phyloP scores from a whole-genome alignment of 2,797 vertebrate species.

The Phoebastria nigripes region DNA sequence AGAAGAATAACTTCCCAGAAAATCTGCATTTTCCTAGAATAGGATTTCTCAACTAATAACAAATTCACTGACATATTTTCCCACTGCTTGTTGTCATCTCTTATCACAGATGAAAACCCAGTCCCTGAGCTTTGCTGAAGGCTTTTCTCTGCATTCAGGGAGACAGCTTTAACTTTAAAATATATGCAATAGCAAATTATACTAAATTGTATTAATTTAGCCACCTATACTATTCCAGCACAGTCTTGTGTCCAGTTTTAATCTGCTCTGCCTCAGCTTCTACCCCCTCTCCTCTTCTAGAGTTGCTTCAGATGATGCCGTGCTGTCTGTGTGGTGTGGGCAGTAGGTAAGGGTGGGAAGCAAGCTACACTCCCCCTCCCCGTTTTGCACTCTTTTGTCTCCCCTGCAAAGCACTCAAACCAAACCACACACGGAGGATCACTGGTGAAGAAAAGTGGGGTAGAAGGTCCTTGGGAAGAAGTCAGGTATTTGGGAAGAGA shows the following conservation, averaged over 20 bases:
- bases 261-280: neutral
- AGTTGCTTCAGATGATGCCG: neutral
- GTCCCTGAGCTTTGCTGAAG: neutral
- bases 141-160: neutral
- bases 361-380: neutral
- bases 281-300: neutral
- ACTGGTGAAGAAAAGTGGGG: neutral
- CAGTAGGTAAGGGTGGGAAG: neutral
- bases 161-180: neutral
- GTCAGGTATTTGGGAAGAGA: neutral
- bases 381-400: neutral
- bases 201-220: neutral
- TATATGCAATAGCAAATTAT: neutral
- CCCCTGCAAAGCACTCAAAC: neutral
- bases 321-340: rapidly evolving
- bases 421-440: neutral
- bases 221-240: neutral
- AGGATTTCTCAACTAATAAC: neutral
- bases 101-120: neutral
- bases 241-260: neutral
- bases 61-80: neutral
- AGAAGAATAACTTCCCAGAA: neutral
- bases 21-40: neutral
- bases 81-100: neutral
- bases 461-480: neutral